A percentile compares a stretch with the other conserved stretches of the same genome.
These are phyloP conservation scores for Dendrolimus houi DNA, from an alignment of 2,888 invertebrate genomes.

Conservation along the genomic window DNA sequence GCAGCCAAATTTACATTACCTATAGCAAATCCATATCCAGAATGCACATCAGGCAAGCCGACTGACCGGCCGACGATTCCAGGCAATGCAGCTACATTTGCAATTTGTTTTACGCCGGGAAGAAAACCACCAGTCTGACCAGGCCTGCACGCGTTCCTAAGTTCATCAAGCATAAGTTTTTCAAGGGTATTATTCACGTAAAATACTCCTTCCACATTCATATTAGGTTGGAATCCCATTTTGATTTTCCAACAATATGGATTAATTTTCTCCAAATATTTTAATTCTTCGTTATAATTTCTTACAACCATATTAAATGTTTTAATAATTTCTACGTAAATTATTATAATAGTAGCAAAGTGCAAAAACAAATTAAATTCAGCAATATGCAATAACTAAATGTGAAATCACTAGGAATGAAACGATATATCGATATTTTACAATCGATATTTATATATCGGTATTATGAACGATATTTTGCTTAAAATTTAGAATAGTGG, in stretches of 20 bases:
- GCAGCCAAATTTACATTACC: conserved; percentile 62
- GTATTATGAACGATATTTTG: no score
- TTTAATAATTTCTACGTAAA: background rate
- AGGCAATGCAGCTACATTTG: conserved; percentile 98
- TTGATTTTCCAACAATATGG: conserved; percentile 94
- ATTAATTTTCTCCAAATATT: conserved; percentile 93
- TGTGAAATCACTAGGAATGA: no score
- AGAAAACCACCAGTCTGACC: conserved; percentile 96
- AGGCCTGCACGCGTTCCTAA: conserved; percentile 92
- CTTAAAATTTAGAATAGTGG: no score
- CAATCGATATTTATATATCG: no score
- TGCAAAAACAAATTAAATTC: background rate
- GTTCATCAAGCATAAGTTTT: conserved; percentile 97
- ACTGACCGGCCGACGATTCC: conserved; percentile 96
- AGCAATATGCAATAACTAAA: background rate
- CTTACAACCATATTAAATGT: conserved; percentile 85
- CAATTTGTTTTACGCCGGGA: conserved; percentile 99
- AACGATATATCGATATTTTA: no score
- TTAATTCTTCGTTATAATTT: conserved; percentile 93
- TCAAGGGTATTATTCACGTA: conserved; percentile 96
- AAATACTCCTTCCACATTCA: conserved; percentile 99
- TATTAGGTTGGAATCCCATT: conserved; percentile 99
- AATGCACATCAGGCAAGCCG: conserved; percentile 97
- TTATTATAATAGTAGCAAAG: background rate
- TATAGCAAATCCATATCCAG: conserved; percentile 99